A percentile compares a stretch with the other conserved stretches of the same genome.
phyloP scores from a whole-genome alignment of 2,888 invertebrate species.

The Rhagophthalmus giganteus region DNA sequence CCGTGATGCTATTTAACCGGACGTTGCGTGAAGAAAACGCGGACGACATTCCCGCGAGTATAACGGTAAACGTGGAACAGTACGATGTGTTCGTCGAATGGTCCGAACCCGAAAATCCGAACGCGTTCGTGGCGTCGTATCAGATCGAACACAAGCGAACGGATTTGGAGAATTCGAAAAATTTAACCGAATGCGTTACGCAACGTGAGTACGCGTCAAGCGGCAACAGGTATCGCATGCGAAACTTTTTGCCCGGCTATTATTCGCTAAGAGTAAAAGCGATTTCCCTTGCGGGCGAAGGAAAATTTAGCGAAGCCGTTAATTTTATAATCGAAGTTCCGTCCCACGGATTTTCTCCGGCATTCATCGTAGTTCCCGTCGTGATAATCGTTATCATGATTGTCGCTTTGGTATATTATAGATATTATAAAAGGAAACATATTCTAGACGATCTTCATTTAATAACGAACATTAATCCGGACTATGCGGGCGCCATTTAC shows the following conservation, averaged over 20 bases:
- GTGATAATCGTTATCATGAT: conserved; percentile 35
- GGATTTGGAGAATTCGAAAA: conserved; percentile 49
- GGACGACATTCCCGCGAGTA: conserved; percentile 50
- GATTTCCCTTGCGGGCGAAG: conserved; percentile 63
- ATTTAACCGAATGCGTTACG: conserved; percentile 58
- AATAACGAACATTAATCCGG: conserved; percentile 66
- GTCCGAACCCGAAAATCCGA: conserved; percentile 65
- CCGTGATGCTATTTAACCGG: conserved; percentile 55
- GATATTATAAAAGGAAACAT: conserved; percentile 46
- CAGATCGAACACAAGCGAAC: conserved; percentile 59
- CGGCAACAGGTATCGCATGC: conserved; percentile 43
- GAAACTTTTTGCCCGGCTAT: conserved; percentile 58
- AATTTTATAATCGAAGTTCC: conserved; percentile 36
- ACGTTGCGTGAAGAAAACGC: conserved; percentile 55
- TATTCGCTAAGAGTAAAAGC: conserved; percentile 64
- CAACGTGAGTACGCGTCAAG: conserved; percentile 42
- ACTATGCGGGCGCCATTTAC: conserved; percentile 63
- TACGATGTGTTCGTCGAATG: conserved; percentile 54
- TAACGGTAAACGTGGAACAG: conserved; percentile 34
- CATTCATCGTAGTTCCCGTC: conserved; percentile 31
- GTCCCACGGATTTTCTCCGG: neutral
- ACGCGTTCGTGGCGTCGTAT: conserved; percentile 68
- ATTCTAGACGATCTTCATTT: conserved; percentile 52
- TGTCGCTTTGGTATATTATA: conserved; percentile 35
- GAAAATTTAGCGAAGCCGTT: conserved; percentile 47